A percentile compares a stretch with the other conserved stretches of the same genome.
Evolutionary conservation across 2,888 invertebrate genomes (phyloP).

Genomic region (Lepidonotus clava): DNA sequence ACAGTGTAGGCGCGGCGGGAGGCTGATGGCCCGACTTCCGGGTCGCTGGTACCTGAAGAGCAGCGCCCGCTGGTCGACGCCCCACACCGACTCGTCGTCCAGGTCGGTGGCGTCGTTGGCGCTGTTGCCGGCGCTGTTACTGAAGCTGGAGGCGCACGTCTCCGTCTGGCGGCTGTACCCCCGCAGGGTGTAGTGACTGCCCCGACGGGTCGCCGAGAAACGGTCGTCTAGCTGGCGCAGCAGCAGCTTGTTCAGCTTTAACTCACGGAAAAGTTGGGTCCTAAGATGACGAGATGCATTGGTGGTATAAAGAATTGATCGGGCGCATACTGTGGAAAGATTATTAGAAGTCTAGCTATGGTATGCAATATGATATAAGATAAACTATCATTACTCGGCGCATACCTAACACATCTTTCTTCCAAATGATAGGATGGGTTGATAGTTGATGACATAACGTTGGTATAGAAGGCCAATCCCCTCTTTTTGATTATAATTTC

Average conservation of each 20-base stretch:
- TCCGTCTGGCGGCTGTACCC: constrained; percentile 78
- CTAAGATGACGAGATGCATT: too few species aligned
- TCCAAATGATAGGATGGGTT: not conserved
- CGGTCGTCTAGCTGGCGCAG: constrained; percentile 77
- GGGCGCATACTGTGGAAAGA: not conserved
- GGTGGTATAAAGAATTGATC: too few species aligned
- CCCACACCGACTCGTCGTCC: constrained; percentile 63
- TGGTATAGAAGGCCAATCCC: not conserved
- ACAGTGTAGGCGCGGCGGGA: constrained; percentile 71
- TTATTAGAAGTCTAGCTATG: not conserved
- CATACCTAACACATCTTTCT: too few species aligned
- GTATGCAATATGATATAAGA: too few species aligned
- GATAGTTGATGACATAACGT: not conserved
- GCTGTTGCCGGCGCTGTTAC: constrained; percentile 77
- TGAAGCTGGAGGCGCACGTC: constrained; percentile 78
- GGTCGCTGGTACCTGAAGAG: constrained; percentile 77
- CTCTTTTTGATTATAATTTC: too few species aligned
- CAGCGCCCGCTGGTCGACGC: constrained; percentile 68
- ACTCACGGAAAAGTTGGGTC: constrained; percentile 73
- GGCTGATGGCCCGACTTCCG: constrained; percentile 77
- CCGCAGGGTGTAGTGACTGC: constrained; percentile 50
- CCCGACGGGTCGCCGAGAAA: constrained; percentile 71
- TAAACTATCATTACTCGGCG: too few species aligned
- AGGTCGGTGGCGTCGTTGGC: constrained; percentile 69
- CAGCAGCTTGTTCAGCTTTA: constrained; percentile 79